Evolutionary conservation across 2,113 vertebrate species (phyloP).

Genomic region (Gracilinanus agilis): DNA sequence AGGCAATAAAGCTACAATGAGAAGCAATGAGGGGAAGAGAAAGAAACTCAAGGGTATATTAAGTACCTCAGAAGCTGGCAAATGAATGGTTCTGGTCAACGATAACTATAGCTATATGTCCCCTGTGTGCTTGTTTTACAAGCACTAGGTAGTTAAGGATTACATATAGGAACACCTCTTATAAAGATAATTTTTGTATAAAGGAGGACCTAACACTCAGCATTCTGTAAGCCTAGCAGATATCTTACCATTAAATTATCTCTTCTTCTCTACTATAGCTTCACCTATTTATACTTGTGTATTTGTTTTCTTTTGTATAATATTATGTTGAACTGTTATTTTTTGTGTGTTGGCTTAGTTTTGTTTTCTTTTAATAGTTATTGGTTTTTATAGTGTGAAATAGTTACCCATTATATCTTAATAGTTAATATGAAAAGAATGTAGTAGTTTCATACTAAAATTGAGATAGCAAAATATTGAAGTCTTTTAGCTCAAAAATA

Average conservation of each 20-base stretch:
- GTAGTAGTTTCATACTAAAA: neutral
- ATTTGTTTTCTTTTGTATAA: neutral
- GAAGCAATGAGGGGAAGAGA: constrained; percentile 10
- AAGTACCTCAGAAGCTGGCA: neutral
- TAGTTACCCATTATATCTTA: neutral
- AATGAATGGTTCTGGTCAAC: constrained; percentile 3
- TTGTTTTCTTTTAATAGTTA: neutral
- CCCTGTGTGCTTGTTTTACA: neutral
- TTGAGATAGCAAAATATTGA: constrained; percentile 16
- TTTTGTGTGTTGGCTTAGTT: neutral
- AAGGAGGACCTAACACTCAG: neutral
- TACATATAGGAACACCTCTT: neutral
- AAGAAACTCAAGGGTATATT: neutral
- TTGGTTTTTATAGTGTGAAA: neutral
- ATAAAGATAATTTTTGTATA: neutral
- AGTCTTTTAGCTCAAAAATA: neutral
- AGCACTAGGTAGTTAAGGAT: neutral
- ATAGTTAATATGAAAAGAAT: neutral
- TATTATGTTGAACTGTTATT: neutral
- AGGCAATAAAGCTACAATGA: constrained; percentile 51
- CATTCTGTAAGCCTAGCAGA: neutral
- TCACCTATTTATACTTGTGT: neutral
- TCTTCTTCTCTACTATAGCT: neutral
- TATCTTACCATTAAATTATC: neutral
- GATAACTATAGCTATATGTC: neutral